Base-by-base conservation (phyloP, 2,113 vertebrate species). In the Apeltes quadracus region DNA sequence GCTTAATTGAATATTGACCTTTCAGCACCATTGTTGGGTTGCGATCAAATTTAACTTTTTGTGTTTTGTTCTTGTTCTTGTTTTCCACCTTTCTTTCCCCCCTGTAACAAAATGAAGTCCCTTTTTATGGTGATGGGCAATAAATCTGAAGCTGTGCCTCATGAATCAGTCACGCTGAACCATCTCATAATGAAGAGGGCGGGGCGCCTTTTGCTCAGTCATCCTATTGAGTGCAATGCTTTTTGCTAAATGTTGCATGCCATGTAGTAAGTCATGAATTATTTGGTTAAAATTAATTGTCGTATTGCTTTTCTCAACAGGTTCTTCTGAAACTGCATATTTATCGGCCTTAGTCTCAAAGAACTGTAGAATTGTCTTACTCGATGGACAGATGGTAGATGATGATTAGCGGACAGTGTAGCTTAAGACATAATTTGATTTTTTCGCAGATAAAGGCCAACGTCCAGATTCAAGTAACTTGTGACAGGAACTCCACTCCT, bases 1-100 rank as follows among this genome's bases (percentile, higher is more conserved):
- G n/a, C 63, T 81, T 90, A 85, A 88, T 87, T 89, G 78, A 90
- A 88, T 91, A 92, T 90, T 88, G 90, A 88, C 87, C 72, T 69
- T 64, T 18, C 57, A 79, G 69, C 82, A 75, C 77, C 75, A 82
- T 61, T 55, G 67, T 61, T 41, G 44, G 1, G 5, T 22, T 46
- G 32, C 74, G 25, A 56, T 77, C 69, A 76, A 36, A 82, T 69
- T 32, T 41, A 39, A 12, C 36, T 61, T 38, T 4, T 44, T 44
- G 8, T 20, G 8, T 46, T 43, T 39, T 67, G 20, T 41, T 34
- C 20, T 44, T 12, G 2, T 23, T 32, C 0, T 56, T 56, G 18
- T 34, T 23, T 15, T 43, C 6, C 2, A 2, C 27, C 11, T 20
- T 62, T 29, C 29, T 32, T 5, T 32, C 29, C 29, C 29, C 29